Conservation (phyloP, 2,888 invertebrate species). For the Drosophila fulvimacula region DNA sequence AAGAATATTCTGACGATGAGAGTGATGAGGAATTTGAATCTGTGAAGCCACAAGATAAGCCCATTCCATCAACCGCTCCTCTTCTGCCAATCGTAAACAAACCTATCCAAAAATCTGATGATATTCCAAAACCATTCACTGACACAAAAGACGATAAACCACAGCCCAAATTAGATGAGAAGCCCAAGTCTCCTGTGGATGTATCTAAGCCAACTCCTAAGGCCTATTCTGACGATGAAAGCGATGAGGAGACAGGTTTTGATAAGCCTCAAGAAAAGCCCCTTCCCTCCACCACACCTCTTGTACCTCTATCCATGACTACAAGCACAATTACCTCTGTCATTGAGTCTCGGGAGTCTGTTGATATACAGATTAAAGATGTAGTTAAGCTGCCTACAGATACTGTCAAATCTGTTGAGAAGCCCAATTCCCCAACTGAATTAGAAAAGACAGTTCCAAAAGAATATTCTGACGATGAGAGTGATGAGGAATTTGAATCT, state of each 20-base stretch:
- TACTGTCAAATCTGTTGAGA: no score
- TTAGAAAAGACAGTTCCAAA: background rate
- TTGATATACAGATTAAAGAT: background rate
- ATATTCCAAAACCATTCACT: no score
- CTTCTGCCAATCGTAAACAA: background rate
- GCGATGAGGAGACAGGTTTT: no score
- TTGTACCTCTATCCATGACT: no score
- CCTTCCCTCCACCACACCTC: no score
- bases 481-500: background rate
- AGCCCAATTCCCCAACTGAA: no score
- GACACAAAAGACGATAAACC: background rate
- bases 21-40: slow-evolving; percentile 15
- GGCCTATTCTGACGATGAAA: background rate
- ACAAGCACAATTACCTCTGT: no score
- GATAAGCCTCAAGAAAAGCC: no score
- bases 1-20: slow-evolving; percentile 12
- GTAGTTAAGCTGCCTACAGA: background rate
- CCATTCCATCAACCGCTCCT: background rate
- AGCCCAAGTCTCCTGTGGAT: background rate
- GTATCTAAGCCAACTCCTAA: background rate
- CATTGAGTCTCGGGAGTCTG: no score
- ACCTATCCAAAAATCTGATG: background rate
- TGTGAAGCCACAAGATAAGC: slow-evolving; percentile 8
- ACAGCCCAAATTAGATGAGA: background rate
- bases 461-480: background rate